These are phyloP conservation scores for Scaptomyza parva DNA, from an alignment of 2,888 invertebrate genomes.

Conservation along the genomic window DNA sequence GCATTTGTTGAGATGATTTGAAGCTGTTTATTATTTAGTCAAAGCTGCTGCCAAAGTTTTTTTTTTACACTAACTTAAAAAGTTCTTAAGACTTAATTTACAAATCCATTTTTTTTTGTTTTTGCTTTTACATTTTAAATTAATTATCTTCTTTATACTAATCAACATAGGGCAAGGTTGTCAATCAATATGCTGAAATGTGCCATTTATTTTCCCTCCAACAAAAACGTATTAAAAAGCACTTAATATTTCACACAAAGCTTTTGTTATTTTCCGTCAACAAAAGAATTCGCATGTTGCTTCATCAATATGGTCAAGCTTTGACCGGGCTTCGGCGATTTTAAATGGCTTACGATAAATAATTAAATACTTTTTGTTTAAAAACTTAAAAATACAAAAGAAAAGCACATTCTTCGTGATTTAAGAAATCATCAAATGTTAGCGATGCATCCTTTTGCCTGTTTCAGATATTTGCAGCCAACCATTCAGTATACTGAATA, in stretches of 20 bases:
- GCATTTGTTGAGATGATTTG: constrained; percentile 77
- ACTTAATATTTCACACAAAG: constrained; percentile 56
- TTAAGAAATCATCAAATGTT: not conserved
- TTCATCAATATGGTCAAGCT: not conserved
- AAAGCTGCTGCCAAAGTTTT: constrained; percentile 30
- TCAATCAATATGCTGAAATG: constrained; percentile 1
- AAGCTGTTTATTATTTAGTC: constrained; percentile 58
- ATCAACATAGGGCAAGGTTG: not conserved
- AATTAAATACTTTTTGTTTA: not conserved
- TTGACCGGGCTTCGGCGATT: not conserved
- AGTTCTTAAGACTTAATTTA: too few species aligned
- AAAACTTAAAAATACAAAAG: not conserved
- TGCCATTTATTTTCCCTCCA: not conserved
- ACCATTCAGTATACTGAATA: too few species aligned
- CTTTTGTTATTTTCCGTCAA: constrained; percentile 45
- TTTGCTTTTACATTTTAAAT: not conserved
- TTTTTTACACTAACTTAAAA: not conserved
- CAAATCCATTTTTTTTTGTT: not conserved
- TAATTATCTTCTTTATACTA: not conserved
- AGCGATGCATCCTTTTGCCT: too few species aligned
- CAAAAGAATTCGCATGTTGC: constrained; percentile 33
- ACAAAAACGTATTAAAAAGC: constrained; percentile 71
- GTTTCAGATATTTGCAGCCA: too few species aligned
- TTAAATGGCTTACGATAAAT: constrained; percentile 4
- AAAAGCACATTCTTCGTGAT: not conserved